Evolutionary conservation across 2,888 invertebrate species (phyloP), one percentile per base, ranked within the genome.

Genomic region (Lasius fuliginosus): DNA sequence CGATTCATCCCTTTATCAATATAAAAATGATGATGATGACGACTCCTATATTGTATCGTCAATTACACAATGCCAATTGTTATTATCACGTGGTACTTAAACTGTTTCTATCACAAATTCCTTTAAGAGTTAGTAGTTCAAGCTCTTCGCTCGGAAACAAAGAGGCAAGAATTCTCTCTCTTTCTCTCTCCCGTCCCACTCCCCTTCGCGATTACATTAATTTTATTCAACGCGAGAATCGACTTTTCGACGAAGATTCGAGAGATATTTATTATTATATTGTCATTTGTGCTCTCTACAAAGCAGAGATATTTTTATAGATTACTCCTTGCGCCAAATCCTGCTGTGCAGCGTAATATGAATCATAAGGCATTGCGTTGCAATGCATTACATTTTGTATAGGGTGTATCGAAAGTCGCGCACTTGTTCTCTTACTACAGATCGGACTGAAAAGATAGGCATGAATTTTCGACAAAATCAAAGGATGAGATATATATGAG

Each of bases 241-340:
- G 60, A 67, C 76, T 56, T 83, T 82, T 81, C 62, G 53, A 30
- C 65, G 83, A 56, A 46, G 60, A 36, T 71, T 56, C 40, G 30
- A 58, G 33, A 42, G 40, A 75, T 69, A 71, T 69, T 75, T 74
- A 67, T 83, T 74, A 53, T 67, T 74, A 67, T 81, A 84, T 75
- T 83, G 58, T 71, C 76, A 64, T n/a, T 18, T 82, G 83, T 76
- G 82, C 75, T 87, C 86, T 18, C 5, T n/a, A 53, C 85, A 83
- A 89, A 84, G 85, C 88, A 91, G 88, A 88, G 85, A 79, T 92
- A 92, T 92, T 92, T 92, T 92, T 92, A 90, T 91, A 92, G 87
- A 89, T 90, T 90, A 88, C 86, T 85, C 84, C 88, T 90, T 86
- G 79, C 83, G 84, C 85, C 91, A 86, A 88, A 87, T 87, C 67